phyloP scores from a whole-genome alignment of 2,113 vertebrate species.

The Panurus biarmicus region DNA sequence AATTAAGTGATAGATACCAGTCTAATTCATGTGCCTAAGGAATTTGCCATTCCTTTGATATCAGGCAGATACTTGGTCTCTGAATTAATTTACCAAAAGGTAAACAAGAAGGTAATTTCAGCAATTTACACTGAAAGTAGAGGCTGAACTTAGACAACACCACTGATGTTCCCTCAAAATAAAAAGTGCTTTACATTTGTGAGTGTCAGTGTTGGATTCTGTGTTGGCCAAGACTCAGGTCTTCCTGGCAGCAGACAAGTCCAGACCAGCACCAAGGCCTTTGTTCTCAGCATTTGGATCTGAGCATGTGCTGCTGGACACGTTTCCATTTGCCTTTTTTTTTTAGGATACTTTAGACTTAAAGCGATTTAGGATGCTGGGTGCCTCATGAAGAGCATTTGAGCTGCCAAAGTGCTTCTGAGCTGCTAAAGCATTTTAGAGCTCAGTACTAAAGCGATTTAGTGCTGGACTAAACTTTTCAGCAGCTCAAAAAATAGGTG shows the following conservation, averaged over 20 bases:
- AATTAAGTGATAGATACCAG: neutral
- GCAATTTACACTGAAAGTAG: neutral
- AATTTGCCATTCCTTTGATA: neutral
- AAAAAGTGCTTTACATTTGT: neutral
- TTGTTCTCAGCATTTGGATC: neutral
- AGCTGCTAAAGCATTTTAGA: conserved; percentile 64
- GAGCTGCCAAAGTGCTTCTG: conserved; percentile 61
- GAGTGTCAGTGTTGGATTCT: neutral
- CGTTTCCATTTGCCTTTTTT: neutral
- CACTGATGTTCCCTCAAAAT: neutral
- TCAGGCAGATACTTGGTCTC: neutral
- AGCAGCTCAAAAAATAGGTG: conserved; percentile 42
- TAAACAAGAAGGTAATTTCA: neutral
- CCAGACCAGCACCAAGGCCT: neutral
- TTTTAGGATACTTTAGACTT: conserved; percentile 28
- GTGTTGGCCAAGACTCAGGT: neutral
- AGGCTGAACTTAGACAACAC: neutral
- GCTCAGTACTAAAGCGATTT: conserved; percentile 58
- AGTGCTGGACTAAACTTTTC: conserved; percentile 47
- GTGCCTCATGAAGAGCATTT: conserved; percentile 50
- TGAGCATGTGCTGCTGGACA: neutral
- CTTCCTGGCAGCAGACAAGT: neutral
- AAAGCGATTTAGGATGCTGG: conserved; percentile 48
- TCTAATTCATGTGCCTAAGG: neutral
- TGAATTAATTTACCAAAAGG: neutral